Base-by-base conservation (phyloP, 2,888 invertebrate genomes). In the Drosophila sordidula region DNA sequence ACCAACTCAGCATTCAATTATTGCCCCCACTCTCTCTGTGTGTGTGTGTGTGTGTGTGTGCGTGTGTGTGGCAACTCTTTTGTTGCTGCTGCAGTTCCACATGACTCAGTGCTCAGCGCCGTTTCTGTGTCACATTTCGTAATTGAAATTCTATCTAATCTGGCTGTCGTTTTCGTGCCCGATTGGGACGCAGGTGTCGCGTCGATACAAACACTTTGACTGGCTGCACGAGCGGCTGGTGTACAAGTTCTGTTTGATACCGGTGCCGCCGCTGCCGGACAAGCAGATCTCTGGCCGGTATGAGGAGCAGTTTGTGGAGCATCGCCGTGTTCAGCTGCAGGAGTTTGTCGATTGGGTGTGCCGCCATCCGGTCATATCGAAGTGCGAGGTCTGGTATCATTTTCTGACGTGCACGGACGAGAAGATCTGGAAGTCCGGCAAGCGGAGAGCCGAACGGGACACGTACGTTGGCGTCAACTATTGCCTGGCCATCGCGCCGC, bases 151-250 rank as follows among this genome's bases (percentile, higher is more conserved):
- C 42, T 80, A 88, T 86, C 87, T 83, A 77, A 81, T 83, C 89
- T 56, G 38, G 22, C 32, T 69, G 54, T 82, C 42, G 46, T 42
- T 58, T 62, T 61, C 39, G 11, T 44, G 58, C 46, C 29, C 29
- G 9, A 9, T 44, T 61, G 36, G 4, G 32, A 72, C 73, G 12
- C 72, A 92, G 91, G 92, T 92, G 18, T 97, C 97, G 38, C 94
- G 99, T 75, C 94, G 99, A 80, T 99, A 99, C 93, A 99, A 99
- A 92, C 99, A 99, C 92, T 99, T 99, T 93, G 99, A 99, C 93
- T 99, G 99, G 99, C 93, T 99, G 56, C 98, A 99, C 92, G 97
- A 97, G 91, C 94, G 98, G 80, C 93, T 99, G 73, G 96, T 96
- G 85, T 97, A 97, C 80, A 99, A 99, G 93, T 99, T 97, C 92